A percentile compares a stretch with the other conserved stretches of the same genome.
These are phyloP conservation scores for Eudemis profundana DNA, from an alignment of 2,888 invertebrate genomes.

Conservation along the genomic window DNA sequence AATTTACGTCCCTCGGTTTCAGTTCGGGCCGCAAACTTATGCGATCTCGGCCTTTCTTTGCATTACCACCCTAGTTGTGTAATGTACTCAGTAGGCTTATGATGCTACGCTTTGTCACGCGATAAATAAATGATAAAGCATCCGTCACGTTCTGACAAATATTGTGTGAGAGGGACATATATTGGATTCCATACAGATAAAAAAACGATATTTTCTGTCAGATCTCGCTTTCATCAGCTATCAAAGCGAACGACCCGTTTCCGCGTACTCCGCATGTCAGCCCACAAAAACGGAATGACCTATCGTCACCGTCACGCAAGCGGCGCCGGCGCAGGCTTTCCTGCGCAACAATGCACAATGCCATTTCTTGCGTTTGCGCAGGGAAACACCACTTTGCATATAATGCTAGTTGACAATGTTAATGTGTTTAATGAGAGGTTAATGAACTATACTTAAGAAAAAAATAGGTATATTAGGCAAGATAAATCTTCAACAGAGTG, in stretches of 20 bases:
- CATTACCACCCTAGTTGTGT: too few relatives aligned
- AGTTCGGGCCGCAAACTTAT: too few relatives aligned
- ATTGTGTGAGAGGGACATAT: too few relatives aligned
- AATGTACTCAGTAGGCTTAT: too few relatives aligned
- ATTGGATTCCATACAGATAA: too few relatives aligned
- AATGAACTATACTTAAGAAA: constrained; percentile 4
- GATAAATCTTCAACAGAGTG: too few relatives aligned
- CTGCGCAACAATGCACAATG: constrained; percentile 26
- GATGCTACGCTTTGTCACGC: too few relatives aligned
- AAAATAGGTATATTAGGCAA: not conserved
- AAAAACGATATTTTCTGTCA: too few relatives aligned
- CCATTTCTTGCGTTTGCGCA: constrained; percentile 23
- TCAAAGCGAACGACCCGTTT: constrained; percentile 14
- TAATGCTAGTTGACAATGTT: constrained; percentile 24
- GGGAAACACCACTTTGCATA: constrained; percentile 31
- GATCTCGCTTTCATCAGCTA: not conserved
- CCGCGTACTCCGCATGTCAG: constrained; percentile 2
- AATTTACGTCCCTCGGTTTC: too few relatives aligned
- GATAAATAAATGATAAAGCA: too few relatives aligned
- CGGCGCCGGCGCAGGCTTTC: not conserved
- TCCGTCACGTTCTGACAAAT: too few relatives aligned
- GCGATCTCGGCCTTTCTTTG: too few relatives aligned
- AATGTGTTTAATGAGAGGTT: constrained; percentile 23
- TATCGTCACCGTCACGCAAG: constrained; percentile 10
- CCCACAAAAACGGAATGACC: constrained; percentile 18